phyloP scores from a whole-genome alignment of 2,888 invertebrate species.

The Tuberolachnus salignus region DNA sequence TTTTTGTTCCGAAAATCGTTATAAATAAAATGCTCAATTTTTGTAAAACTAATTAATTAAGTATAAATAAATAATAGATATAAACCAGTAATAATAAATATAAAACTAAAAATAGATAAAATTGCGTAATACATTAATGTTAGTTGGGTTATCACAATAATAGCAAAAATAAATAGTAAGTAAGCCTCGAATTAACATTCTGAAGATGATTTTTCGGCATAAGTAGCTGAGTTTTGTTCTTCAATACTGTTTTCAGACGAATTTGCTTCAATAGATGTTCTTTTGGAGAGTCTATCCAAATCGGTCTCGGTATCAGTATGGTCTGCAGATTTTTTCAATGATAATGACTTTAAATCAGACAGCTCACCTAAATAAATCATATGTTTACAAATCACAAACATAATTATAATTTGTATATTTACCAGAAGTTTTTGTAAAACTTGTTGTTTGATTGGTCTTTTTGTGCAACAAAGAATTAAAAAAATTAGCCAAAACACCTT shows the following conservation, averaged over 20 bases:
- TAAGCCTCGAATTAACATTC: slow-evolving; percentile 27
- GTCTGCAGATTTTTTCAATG: slow-evolving; percentile 66
- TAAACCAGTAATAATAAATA: not conserved
- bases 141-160: slow-evolving; percentile 40
- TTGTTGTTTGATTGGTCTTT: slow-evolving; percentile 76
- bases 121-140: slow-evolving; percentile 38
- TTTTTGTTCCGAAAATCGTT: too few relatives aligned
- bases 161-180: slow-evolving; percentile 33
- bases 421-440: slow-evolving; percentile 65
- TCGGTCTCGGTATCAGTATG: slow-evolving; percentile 91
- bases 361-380: slow-evolving; percentile 14
- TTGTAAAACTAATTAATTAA: too few relatives aligned
- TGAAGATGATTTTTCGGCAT: slow-evolving; percentile 38
- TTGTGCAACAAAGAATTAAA: slow-evolving; percentile 96
- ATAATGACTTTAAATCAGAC: slow-evolving; percentile 42
- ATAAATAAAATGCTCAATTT: too few relatives aligned
- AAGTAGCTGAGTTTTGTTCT: slow-evolving; percentile 32
- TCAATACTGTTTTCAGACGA: not conserved
- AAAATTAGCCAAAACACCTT: slow-evolving; percentile 95
- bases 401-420: slow-evolving; percentile 46
- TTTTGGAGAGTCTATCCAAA: slow-evolving; percentile 83
- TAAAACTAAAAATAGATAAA: slow-evolving; percentile 22
- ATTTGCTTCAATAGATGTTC: slow-evolving; percentile 62
- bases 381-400: not conserved
- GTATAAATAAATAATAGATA: too few relatives aligned